Base-by-base conservation (phyloP, 2,113 vertebrate genomes). In the Chinchilla lanigera region DNA sequence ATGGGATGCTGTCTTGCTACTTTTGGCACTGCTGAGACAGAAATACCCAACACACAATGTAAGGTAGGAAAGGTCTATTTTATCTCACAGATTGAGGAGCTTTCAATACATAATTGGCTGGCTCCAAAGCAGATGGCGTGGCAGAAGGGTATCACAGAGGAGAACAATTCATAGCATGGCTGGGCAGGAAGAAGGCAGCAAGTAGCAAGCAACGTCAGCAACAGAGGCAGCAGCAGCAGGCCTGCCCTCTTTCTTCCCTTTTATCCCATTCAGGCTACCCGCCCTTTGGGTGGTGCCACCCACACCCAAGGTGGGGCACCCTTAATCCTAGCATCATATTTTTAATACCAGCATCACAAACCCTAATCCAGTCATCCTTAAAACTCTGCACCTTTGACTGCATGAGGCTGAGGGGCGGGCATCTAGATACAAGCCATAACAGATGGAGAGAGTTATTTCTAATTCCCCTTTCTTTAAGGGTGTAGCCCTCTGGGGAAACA, bases 401-500 rank as follows among this genome's bases (percentile, higher is more conserved):
- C 44, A 50, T 17, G 24, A 47, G 44, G 26, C 73, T 77, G 17
- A 19, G 69, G 8, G 38, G 38, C 4, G 26, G 20, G 2, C 26
- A 30, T 47, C 26, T 30, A 77, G 44, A 47, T 47, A 77, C 14
- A 50, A 77, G 26, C 41, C 44, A 30, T 47, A 50, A 77, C 44
- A 19, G 56, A 89, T 96, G 44, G 41, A 13, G 17, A 44, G 30
- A 90, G 19, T 85, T 94, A 65, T 50, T 95, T 96, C 26, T 82
- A 92, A 56, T 89, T 84, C 77, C 12, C 24, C 8, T 88, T 95
- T 80, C 47, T 20, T 19, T 84, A 38, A 90, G 47, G 2, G 3
- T 67, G 0, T 71, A 69, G 14, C 19, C 38, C 20, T 86, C 89
- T 67, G 41, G 54, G 28, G n/a, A 94, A 94, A 84, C 3, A 85